A percentile compares a stretch with the other conserved stretches of the same genome.
Evolutionary conservation across 1,140 invertebrate genomes (phyloP).

Genomic region (Melipona quadrifasciata): DNA sequence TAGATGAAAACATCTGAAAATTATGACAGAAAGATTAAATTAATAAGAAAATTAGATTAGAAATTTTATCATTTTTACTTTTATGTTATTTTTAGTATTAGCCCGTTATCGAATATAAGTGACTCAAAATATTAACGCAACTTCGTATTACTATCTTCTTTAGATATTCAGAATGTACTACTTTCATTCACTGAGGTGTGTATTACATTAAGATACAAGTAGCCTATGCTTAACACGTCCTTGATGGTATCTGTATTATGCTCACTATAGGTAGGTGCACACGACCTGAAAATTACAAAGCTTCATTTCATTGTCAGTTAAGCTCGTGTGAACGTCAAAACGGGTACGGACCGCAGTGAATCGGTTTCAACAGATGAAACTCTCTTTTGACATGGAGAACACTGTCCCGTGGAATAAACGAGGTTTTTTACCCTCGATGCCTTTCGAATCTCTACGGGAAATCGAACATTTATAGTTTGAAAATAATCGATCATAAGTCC

Average conservation of each 20-base stretch:
- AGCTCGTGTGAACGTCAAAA: slow-evolving; percentile 40
- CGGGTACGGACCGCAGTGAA: slow-evolving; percentile 9
- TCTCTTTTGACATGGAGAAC: background rate
- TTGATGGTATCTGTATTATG: slow-evolving; percentile 39
- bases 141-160: background rate
- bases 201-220: slow-evolving; percentile 47
- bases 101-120: background rate
- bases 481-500: background rate
- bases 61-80: background rate
- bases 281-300: slow-evolving; percentile 52
- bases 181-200: background rate
- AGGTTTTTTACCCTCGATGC: background rate
- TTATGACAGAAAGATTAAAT: background rate
- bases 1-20: background rate
- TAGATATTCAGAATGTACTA: background rate
- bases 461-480: background rate
- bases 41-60: background rate
- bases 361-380: background rate
- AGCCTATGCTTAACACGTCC: slow-evolving; percentile 35
- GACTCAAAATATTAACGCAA: background rate
- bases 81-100: background rate
- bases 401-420: slow-evolving; percentile 19
- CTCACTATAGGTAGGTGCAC: slow-evolving; percentile 17
- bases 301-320: slow-evolving; percentile 54
- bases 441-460: background rate